Percentiles rank a stretch among this genome's conserved stretches.
Evolutionary conservation across 2,888 invertebrate species (phyloP).

Genomic region (Andrena camellia): DNA sequence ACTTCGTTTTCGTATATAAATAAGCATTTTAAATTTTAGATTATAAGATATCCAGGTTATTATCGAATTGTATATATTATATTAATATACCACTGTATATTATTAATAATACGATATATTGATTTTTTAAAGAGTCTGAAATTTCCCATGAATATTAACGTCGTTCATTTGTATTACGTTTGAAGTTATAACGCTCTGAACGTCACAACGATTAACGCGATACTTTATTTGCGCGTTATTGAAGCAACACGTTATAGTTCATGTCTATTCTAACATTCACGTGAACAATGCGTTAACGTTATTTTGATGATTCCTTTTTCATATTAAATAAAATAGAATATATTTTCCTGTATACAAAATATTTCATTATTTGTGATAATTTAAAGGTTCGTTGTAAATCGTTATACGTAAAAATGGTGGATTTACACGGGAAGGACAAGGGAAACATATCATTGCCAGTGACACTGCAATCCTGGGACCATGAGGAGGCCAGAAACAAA

Average conservation of each 20-base stretch:
- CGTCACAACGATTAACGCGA: too few species aligned
- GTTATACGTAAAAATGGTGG: slow-evolving; percentile 63
- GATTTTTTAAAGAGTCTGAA: too few species aligned
- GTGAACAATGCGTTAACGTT: background rate
- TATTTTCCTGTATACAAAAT: background rate
- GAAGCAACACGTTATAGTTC: background rate
- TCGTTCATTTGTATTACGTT: background rate
- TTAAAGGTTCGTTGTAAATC: background rate
- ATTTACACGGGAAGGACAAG: slow-evolving; percentile 61
- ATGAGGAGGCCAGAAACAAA: slow-evolving; percentile 34
- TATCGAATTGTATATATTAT: too few species aligned
- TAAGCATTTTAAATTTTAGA: too few species aligned
- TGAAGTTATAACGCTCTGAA: background rate
- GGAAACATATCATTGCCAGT: slow-evolving; percentile 69
- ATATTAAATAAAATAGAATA: background rate
- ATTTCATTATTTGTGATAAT: slow-evolving; percentile 1
- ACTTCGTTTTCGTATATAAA: too few species aligned
- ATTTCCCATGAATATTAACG: too few species aligned
- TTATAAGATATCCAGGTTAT: too few species aligned
- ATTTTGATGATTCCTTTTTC: background rate
- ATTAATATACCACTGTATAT: too few species aligned
- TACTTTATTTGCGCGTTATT: background rate
- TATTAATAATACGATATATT: too few species aligned
- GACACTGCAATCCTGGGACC: slow-evolving; percentile 69
- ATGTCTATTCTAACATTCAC: slow-evolving; percentile 5